Evolutionary conservation across 2,113 vertebrate genomes (phyloP).

Genomic region (Heteronetta atricapilla): DNA sequence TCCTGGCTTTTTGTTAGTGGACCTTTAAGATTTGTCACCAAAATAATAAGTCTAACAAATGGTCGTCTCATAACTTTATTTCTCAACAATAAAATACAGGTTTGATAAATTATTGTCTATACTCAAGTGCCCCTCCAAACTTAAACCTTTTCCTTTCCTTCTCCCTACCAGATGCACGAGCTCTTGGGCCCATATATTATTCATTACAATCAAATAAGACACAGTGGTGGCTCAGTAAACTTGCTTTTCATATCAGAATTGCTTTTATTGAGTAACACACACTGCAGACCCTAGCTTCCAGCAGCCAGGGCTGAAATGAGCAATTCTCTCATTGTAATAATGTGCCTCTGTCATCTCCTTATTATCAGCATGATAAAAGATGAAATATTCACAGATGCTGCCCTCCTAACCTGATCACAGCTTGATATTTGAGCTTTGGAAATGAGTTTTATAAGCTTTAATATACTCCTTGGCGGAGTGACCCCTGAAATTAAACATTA

Average conservation of each 20-base stretch:
- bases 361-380: slow-evolving; percentile 99
- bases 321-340: slow-evolving; percentile 99
- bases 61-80: slow-evolving; percentile 65
- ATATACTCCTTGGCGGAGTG: slow-evolving; percentile 99
- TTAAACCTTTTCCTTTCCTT: slow-evolving; percentile 71
- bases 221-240: slow-evolving; percentile 92
- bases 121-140: slow-evolving; percentile 80
- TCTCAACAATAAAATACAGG: slow-evolving; percentile 73
- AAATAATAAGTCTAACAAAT: slow-evolving; percentile 63
- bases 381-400: slow-evolving; percentile 99
- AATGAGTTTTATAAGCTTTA: slow-evolving; percentile 99
- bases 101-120: slow-evolving; percentile 76
- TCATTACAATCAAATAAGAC: slow-evolving; percentile 98
- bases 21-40: slow-evolving; percentile 56
- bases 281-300: slow-evolving; percentile 88
- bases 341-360: slow-evolving; percentile 99
- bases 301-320: slow-evolving; percentile 96
- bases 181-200: slow-evolving; percentile 92
- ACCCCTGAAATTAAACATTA: slow-evolving; percentile 99
- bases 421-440: slow-evolving; percentile 99
- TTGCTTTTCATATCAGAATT: slow-evolving; percentile 97
- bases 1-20: not conserved
- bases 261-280: slow-evolving; percentile 95
- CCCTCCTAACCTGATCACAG: slow-evolving; percentile 99
- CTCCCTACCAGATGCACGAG: slow-evolving; percentile 55